Evolutionary conservation across 2,797 vertebrate species (phyloP).

Genomic region (Coilia nasus): DNA sequence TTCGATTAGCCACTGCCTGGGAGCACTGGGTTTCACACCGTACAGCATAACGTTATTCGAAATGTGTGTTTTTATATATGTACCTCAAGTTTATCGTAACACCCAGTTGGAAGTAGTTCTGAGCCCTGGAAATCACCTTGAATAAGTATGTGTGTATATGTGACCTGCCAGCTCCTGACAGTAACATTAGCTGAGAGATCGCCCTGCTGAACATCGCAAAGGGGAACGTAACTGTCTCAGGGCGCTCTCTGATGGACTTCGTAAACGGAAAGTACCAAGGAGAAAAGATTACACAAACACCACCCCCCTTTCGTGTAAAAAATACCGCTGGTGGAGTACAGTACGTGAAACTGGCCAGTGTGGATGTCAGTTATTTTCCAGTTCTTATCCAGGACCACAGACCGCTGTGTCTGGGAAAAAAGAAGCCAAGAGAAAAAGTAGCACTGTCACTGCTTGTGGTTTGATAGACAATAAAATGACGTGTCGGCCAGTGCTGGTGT

Average conservation of each 20-base stretch:
- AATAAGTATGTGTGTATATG: conserved; percentile 34
- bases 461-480: background rate
- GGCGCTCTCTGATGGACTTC: conserved; percentile 56
- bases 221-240: conserved; percentile 61
- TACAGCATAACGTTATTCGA: conserved; percentile 49
- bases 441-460: conserved; percentile 31
- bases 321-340: conserved; percentile 58
- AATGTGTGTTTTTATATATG: conserved; percentile 34
- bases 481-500: background rate
- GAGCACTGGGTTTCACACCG: conserved; percentile 33
- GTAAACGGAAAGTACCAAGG: conserved; percentile 72
- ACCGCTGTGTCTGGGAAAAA: conserved; percentile 46
- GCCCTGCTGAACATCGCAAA: conserved; percentile 44
- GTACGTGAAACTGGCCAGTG: conserved; percentile 60
- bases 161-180: conserved; percentile 35
- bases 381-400: conserved; percentile 56
- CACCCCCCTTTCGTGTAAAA: conserved; percentile 58
- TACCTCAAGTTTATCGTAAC: background rate
- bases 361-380: conserved; percentile 68
- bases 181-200: conserved; percentile 54
- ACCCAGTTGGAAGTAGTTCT: background rate
- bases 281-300: conserved; percentile 75
- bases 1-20: conserved; percentile 30
- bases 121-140: conserved; percentile 54
- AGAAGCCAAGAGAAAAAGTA: conserved; percentile 40